Base-by-base conservation (phyloP, 2,797 vertebrate species). In the Enteromius thamalakanensis region DNA sequence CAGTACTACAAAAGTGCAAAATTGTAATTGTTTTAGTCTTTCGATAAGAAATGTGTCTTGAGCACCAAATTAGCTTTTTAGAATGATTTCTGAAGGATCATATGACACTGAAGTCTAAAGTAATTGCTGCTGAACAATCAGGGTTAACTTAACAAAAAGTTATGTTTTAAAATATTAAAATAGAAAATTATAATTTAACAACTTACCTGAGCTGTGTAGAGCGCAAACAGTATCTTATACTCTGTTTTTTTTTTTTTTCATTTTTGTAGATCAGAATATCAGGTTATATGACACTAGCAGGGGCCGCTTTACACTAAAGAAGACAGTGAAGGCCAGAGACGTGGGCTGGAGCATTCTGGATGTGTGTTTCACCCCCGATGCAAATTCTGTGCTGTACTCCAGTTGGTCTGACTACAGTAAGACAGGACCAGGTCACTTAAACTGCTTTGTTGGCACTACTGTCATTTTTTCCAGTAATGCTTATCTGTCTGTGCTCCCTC, bases 361-460 rank as follows among this genome's bases (percentile, higher is more conserved):
- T 7, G 96, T 97, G 72, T 96, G 96, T 90, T 97, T 98, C 90
- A 97, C 95, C 21, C 96, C 97, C 0, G 97, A 98, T 14, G 90
- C 96, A 0, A 90, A 90, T 6, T 92, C 95, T 42, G 93, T 97
- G 77, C 95, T 98, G 9, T 98, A 98, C 88, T 98, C 97, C 91
- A 98, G 97, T 93, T 98, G 97, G 97, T 98, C 97, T 82, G 96
- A 97, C 92, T 97, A 97, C 92, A 97, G 97, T 98, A 94, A 97
- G 97, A 89, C 83, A 75, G 10, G n/a, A 15, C 64, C 70, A 82
- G 37, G 6, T 68, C 11, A 51, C 29, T 15, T 53, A 64, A 67
- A 14, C n/a, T 40, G 40, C 9, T 40, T 32, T 76, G 49, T 84
- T 84, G 12, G 12, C 55, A 53, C 10, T 62, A 6, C 42, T 72